A percentile compares a stretch with the other conserved stretches of the same genome.
Conservation (phyloP, 2,888 invertebrate species). For the Dryobotodes eremita region DNA sequence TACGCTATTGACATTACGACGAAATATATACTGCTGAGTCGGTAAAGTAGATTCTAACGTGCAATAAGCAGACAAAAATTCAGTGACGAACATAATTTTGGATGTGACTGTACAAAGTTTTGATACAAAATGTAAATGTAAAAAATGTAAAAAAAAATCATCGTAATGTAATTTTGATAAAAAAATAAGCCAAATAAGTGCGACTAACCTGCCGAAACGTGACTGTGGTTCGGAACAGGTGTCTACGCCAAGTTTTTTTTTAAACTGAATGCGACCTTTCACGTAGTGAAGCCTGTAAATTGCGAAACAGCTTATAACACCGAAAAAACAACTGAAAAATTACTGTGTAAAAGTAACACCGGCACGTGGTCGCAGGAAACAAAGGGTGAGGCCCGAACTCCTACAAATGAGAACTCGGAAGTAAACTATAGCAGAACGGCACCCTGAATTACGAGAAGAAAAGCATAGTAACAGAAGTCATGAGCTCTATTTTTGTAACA, state of each 20-base stretch:
- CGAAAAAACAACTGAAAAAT: conserved; percentile 4
- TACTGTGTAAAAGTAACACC: conserved; percentile 1
- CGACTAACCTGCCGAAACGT: no score
- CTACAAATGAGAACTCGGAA: background rate
- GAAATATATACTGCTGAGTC: background rate
- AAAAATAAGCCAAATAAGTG: no score
- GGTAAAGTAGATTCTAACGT: background rate
- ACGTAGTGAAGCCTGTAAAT: no score
- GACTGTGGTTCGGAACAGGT: background rate
- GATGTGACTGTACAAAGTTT: no score
- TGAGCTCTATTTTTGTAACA: background rate
- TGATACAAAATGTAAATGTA: background rate
- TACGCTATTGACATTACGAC: background rate
- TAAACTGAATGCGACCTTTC: background rate
- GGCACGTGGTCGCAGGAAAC: background rate
- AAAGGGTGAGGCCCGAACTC: background rate
- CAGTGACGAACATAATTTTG: background rate
- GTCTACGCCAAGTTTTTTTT: background rate
- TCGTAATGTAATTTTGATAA: background rate
- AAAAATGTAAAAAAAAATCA: background rate
- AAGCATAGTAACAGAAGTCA: background rate
- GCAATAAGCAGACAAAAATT: background rate
- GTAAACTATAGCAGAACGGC: background rate
- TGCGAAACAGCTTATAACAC: background rate
- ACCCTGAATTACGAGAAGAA: background rate